Conservation (phyloP, 1,140 invertebrate species). For the Drosophila paulistorum region DNA sequence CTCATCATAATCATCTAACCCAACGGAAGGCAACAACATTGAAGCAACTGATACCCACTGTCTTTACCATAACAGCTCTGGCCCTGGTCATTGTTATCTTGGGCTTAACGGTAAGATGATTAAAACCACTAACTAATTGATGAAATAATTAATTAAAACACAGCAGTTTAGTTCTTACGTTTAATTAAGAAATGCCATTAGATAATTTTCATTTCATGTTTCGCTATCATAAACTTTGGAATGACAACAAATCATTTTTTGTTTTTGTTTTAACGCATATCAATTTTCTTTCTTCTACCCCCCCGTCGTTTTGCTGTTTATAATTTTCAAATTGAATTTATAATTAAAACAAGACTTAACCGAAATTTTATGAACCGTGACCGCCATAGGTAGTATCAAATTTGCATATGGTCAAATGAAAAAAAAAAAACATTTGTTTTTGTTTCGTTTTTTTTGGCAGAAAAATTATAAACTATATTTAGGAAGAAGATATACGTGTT, state of each 20-base stretch:
- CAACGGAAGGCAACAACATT: conserved; percentile 41
- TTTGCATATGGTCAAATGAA: conserved; percentile 26
- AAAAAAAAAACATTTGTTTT: conserved; percentile 6
- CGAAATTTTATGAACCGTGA: conserved; percentile 63
- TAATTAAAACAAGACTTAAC: conserved; percentile 41
- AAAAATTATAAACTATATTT: conserved; percentile 29
- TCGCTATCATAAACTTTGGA: not conserved
- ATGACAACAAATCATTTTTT: not conserved
- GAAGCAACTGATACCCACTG: conserved; percentile 55
- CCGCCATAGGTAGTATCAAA: conserved; percentile 42
- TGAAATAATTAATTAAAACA: conserved; percentile 7
- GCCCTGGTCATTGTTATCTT: conserved; percentile 53
- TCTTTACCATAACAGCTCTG: conserved; percentile 49
- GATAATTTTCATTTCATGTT: conserved; percentile 10
- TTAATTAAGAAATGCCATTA: conserved; percentile 31
- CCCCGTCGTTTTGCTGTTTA: not conserved
- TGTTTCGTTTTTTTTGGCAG: conserved; percentile 54
- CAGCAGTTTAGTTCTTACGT: conserved; percentile 3
- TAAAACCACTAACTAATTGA: not conserved
- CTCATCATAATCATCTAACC: conserved; percentile 21
- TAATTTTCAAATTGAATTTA: conserved; percentile 16
- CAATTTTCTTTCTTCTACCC: not conserved
- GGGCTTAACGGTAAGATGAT: conserved; percentile 64
- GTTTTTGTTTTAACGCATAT: not conserved
- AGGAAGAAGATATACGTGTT: not conserved